These are phyloP conservation scores for Sipha maydis DNA, from an alignment of 2,888 invertebrate species.

Conservation along the genomic window DNA sequence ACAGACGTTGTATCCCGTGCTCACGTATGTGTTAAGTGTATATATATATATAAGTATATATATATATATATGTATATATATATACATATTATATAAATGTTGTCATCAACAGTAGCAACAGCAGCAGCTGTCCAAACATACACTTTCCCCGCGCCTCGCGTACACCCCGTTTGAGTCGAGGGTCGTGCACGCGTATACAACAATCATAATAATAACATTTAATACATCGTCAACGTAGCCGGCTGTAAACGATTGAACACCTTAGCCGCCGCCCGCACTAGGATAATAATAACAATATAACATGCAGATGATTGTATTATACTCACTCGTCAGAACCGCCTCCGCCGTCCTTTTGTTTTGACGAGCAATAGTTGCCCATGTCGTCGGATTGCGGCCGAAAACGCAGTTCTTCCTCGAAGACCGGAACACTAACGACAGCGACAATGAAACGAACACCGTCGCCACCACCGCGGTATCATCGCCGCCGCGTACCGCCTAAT, in stretches of 20 bases:
- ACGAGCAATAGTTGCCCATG: slow-evolving; percentile 60
- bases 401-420: not conserved
- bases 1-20: no score
- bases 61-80: no score
- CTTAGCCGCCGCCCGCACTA: slow-evolving; percentile 65
- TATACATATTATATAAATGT: no score
- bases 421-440: not conserved
- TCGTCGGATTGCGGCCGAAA: not conserved
- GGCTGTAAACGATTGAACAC: not conserved
- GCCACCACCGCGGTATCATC: slow-evolving; percentile 19
- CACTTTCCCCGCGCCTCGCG: not conserved
- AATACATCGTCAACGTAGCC: not conserved
- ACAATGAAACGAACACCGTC: not conserved
- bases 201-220: not conserved
- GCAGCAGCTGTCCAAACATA: slow-evolving; percentile 70
- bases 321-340: slow-evolving; percentile 56
- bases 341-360: slow-evolving; percentile 55
- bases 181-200: not conserved
- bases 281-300: no score
- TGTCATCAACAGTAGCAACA: slow-evolving; percentile 70
- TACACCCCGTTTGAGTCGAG: not conserved
- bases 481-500: not conserved
- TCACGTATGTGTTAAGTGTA: no score
- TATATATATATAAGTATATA: no score
- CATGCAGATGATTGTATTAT: not conserved